Evolutionary conservation across 2,888 invertebrate genomes (phyloP).

Genomic region (Noctua fimbriata): DNA sequence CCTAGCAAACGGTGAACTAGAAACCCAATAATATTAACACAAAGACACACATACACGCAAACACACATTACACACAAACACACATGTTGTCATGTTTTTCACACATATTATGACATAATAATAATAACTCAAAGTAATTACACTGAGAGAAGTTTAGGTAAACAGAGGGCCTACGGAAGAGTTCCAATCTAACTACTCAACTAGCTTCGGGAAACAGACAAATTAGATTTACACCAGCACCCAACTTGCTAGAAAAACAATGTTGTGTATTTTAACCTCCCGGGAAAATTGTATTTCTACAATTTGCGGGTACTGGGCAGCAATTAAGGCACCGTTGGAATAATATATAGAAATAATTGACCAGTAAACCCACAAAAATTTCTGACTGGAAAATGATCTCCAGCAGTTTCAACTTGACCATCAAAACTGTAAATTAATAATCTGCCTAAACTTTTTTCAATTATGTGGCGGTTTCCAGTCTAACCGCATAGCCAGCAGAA

Average conservation of each 20-base stretch:
- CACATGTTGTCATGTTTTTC: no score
- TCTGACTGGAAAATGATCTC: not conserved
- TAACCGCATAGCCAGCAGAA: not conserved
- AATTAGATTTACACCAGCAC: constrained; percentile 57
- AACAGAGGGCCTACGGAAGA: constrained; percentile 32
- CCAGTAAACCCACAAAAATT: not conserved
- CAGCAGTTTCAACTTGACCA: not conserved
- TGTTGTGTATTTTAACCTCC: constrained; percentile 24
- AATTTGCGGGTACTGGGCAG: constrained; percentile 15
- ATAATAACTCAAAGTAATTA: constrained; percentile 42
- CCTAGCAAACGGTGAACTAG: not conserved
- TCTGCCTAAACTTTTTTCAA: not conserved
- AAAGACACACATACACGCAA: no score
- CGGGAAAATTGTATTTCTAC: constrained; percentile 36
- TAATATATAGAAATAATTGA: not conserved
- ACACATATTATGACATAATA: constrained; percentile 13
- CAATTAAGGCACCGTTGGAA: constrained; percentile 1
- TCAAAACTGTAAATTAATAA: not conserved
- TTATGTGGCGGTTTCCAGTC: not conserved
- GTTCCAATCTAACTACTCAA: constrained; percentile 39
- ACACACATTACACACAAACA: no score
- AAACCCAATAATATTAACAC: constrained; percentile 10
- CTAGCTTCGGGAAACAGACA: constrained; percentile 32
- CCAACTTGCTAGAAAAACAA: constrained; percentile 56
- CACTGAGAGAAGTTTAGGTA: constrained; percentile 43